Evolutionary conservation across 2,888 invertebrate species (phyloP).

Genomic region (Sipunculus nudus): DNA sequence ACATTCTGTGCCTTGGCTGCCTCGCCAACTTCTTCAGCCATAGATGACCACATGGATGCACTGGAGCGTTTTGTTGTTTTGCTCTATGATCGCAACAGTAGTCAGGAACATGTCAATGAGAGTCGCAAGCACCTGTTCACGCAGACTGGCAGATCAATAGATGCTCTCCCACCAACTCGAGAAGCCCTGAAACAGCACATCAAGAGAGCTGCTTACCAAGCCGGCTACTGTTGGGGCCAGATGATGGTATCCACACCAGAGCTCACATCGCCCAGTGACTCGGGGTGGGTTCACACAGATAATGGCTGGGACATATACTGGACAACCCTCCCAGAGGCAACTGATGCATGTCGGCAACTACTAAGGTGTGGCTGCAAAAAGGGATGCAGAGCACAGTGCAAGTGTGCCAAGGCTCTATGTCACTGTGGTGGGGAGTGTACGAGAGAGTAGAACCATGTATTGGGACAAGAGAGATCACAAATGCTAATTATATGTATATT

Average conservation of each 20-base stretch:
- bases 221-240: slow-evolving; percentile 17
- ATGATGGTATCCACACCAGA: background rate
- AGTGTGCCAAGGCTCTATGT: slow-evolving; percentile 21
- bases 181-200: slow-evolving; percentile 13
- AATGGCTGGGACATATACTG: slow-evolving; percentile 14
- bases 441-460: too few species aligned
- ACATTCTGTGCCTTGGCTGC: slow-evolving; percentile 2
- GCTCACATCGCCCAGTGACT: slow-evolving; percentile 17
- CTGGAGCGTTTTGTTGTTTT: slow-evolving; percentile 5
- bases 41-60: slow-evolving; percentile 16
- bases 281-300: slow-evolving; percentile 15
- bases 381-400: slow-evolving; percentile 17
- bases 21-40: background rate
- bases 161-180: background rate
- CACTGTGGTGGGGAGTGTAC: slow-evolving; percentile 19
- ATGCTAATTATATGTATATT: too few species aligned
- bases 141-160: background rate
- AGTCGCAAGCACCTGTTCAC: background rate
- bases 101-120: background rate
- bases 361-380: slow-evolving; percentile 24
- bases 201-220: slow-evolving; percentile 19
- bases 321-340: slow-evolving; percentile 26
- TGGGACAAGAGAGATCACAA: too few species aligned
- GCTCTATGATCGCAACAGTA: too few species aligned
- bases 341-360: slow-evolving; percentile 22